Base-by-base conservation (phyloP, 2,888 invertebrate genomes). In the Thymelicus acteon region DNA sequence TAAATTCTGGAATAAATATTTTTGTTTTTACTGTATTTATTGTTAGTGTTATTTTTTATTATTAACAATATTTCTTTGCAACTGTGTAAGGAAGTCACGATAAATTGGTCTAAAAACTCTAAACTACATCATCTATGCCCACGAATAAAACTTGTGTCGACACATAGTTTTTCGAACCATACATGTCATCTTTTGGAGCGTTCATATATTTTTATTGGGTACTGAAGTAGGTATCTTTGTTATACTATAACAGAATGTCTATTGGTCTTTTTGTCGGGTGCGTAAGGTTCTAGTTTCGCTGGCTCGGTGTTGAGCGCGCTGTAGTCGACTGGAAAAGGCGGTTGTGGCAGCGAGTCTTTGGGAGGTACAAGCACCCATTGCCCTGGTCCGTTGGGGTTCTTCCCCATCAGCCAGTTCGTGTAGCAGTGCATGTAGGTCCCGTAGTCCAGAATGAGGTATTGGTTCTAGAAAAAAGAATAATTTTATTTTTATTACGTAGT, bases 361-460 rank as follows among this genome's bases (percentile, higher is more conserved):
- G 95, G 92, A 7, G 95, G 95, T 19, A 96, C 96, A 44, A 96
- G 94, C 62, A 96, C 94, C 94, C 95, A 96, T 79, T 96, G 96
- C 0, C 97, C 97, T 0, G 96, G 96, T 0, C 96, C 96, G 82
- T 96, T 96, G 6, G 96, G 96, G 79, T 96, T 95, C 82, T 96
- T 95, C 6, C 96, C 96, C 85, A 96, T 94, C 75, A 97, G 90
- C 94, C 96, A 97, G 86, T 97, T 97, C 60, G 96, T 95, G 85
- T 96, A 97, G 84, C 96, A 96, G 79, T 96, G 94, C 72, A 96
- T 95, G 90, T 95, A 97, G n/a, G 96, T 95, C 44, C 94, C 93
- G 87, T 95, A 96, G 81, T 95, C 95, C 71, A 97, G 88, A 74
- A 95, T 95, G 76, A 96, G 94, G 81, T 96, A 96, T 72, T 96